Percentiles rank a stretch among this genome's conserved stretches.
These are phyloP conservation scores for Cygnus buccinator DNA, from an alignment of 2,113 vertebrate genomes.

Conservation along the genomic window DNA sequence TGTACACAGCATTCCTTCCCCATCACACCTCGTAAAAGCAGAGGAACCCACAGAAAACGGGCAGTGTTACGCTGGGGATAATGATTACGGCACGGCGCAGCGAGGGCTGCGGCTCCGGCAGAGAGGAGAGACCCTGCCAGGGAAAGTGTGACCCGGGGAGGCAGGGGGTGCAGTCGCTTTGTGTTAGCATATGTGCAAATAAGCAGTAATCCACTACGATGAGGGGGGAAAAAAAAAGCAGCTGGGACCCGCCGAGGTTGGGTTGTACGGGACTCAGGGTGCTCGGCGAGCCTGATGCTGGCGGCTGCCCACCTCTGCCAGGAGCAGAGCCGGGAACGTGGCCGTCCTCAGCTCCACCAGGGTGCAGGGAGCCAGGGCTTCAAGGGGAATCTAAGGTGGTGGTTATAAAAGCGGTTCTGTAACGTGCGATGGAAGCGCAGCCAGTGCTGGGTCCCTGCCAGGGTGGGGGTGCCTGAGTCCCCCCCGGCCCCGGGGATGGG, in stretches of 20 bases:
- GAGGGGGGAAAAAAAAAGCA: not conserved
- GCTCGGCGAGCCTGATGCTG: too few relatives aligned
- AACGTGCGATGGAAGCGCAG: not conserved
- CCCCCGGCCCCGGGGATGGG: not conserved
- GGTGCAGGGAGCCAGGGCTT: not conserved
- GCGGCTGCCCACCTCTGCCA: too few relatives aligned
- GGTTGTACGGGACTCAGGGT: too few relatives aligned
- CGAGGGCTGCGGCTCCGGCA: not conserved
- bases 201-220: not conserved
- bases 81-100: not conserved
- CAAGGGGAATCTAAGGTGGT: not conserved
- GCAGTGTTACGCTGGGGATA: not conserved
- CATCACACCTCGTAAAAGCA: slow-evolving; percentile 45
- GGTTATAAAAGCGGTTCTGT: not conserved
- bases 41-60: not conserved
- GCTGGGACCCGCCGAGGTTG: too few relatives aligned
- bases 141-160: not conserved
- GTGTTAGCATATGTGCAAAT: not conserved
- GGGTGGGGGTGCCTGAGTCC: rapidly evolving
- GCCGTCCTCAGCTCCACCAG: rapidly evolving
- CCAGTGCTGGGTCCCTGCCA: not conserved
- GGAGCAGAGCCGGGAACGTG: rapidly evolving
- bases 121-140: not conserved
- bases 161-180: rapidly evolving
- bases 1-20: slow-evolving; percentile 57